Evolutionary conservation across 53 echinoderm and acorn worm genomes (phyloP), one percentile per base, ranked within the genome.

Genomic region (Arbacia lixula): DNA sequence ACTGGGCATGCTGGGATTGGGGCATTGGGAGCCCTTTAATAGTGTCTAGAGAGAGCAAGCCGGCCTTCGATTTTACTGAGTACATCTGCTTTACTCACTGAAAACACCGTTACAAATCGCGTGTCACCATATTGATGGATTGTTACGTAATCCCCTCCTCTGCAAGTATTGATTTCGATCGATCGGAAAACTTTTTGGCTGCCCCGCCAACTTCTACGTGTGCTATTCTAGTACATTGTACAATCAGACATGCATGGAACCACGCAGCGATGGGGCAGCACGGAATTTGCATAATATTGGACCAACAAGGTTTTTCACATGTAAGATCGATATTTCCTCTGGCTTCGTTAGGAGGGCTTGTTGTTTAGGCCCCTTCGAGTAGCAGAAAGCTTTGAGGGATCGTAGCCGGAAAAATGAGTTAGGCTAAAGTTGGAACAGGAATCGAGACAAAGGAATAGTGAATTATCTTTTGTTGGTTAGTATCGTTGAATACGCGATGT

Each of bases 231-330:
- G n/a, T n/a, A n/a, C n/a, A n/a, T n/a, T n/a, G n/a, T n/a, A n/a
- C n/a, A n/a, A n/a, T n/a, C n/a, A n/a, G n/a, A n/a, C n/a, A n/a
- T n/a, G n/a, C n/a, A n/a, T n/a, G n/a, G n/a, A n/a, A n/a, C n/a
- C n/a, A n/a, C n/a, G n/a, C n/a, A n/a, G n/a, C n/a, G n/a, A n/a
- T n/a, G n/a, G n/a, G n/a, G n/a, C n/a, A 41, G 5, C 2, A 46
- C 26, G 31, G 30, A 14, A 81, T 81, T 81, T 81, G 81, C 81
- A 81, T 81, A n/a, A 81, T 81, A 81, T 81, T 81, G 81, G 81
- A 46, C 81, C 81, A 81, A 81, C 81, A 81, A 32, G 81, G 53
- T 73, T 58, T 56, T 57, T 71, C 35, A 24, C 20, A 39, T 58
- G 26, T 55, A 54, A 30, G 43, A 81, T 81, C 81, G 61, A 81